A percentile compares a stretch with the other conserved stretches of the same genome.
These are phyloP conservation scores for Phytoseiulus persimilis DNA, from an alignment of 2,888 invertebrate species.

Conservation along the genomic window DNA sequence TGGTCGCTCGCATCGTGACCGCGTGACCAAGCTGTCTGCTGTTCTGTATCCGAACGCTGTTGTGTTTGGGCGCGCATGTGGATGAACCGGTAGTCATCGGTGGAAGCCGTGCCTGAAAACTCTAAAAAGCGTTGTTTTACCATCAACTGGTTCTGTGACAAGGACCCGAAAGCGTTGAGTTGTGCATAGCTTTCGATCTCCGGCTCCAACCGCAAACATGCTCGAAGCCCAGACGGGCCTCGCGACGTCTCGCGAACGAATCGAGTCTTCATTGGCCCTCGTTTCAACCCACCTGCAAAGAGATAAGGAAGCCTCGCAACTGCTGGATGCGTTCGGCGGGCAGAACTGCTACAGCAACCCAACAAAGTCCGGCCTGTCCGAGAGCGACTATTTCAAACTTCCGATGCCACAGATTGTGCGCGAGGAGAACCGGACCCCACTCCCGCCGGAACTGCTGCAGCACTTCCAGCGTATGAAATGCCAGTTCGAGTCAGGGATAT, in stretches of 20 bases:
- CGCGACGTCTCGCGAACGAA: constrained; percentile 16
- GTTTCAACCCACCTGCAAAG: constrained; percentile 17
- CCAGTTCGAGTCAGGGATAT: constrained; percentile 92
- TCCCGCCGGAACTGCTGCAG: constrained; percentile 87
- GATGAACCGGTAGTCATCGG: neutral
- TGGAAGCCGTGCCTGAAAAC: neutral
- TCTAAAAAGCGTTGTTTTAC: neutral
- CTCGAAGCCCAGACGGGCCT: neutral
- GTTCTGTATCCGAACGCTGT: constrained; percentile 5
- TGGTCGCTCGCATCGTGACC: neutral
- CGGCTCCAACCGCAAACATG: neutral
- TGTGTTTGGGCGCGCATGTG: constrained; percentile 39
- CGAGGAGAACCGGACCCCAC: constrained; percentile 70
- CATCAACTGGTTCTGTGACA: neutral
- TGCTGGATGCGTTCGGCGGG: constrained; percentile 13
- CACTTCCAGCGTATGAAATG: constrained; percentile 76
- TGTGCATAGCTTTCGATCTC: neutral
- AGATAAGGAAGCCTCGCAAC: constrained; percentile 28
- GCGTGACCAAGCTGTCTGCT: neutral
- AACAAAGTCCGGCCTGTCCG: neutral
- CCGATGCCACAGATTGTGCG: constrained; percentile 53
- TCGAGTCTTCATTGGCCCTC: constrained; percentile 35
- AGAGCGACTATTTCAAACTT: constrained; percentile 21
- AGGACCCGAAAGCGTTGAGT: neutral
- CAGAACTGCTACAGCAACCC: constrained; percentile 18